phyloP scores from a whole-genome alignment of 1,140 invertebrate species.

The Coenobita brevimanus region DNA sequence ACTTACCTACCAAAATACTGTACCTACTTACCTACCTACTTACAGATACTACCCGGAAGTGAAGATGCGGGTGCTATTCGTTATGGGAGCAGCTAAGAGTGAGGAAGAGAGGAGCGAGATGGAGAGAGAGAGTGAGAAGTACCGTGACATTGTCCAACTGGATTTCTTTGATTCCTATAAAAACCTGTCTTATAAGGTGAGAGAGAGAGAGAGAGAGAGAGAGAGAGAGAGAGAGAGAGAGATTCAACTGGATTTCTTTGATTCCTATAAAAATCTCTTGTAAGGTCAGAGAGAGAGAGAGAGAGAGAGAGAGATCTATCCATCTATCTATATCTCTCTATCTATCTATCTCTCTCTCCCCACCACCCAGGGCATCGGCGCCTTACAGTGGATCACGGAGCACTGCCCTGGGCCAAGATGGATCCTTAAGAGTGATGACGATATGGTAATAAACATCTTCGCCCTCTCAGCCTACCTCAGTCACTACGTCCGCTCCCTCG shows the following conservation, averaged over 20 bases:
- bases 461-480: background rate
- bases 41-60: conserved; percentile 21
- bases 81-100: background rate
- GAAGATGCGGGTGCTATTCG: conserved; percentile 16
- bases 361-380: conserved; percentile 43
- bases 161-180: conserved; percentile 73
- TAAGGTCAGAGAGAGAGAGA: background rate
- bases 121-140: conserved; percentile 71
- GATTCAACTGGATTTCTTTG: conserved; percentile 72
- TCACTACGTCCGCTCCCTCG: background rate
- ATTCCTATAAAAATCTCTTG: conserved; percentile 74
- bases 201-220: background rate
- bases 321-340: conserved; percentile 45
- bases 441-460: conserved; percentile 67
- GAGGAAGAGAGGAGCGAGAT: conserved; percentile 55
- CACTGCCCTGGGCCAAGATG: conserved; percentile 71
- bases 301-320: background rate
- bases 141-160: conserved; percentile 73
- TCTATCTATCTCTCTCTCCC: conserved; percentile 47
- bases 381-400: conserved; percentile 72
- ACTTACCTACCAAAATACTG: background rate
- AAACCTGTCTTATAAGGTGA: conserved; percentile 74
- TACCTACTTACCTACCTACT: background rate
- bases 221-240: background rate
- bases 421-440: conserved; percentile 73